phyloP scores from a whole-genome alignment of 2,888 invertebrate species.

The Caenorhabditis sp. region DNA sequence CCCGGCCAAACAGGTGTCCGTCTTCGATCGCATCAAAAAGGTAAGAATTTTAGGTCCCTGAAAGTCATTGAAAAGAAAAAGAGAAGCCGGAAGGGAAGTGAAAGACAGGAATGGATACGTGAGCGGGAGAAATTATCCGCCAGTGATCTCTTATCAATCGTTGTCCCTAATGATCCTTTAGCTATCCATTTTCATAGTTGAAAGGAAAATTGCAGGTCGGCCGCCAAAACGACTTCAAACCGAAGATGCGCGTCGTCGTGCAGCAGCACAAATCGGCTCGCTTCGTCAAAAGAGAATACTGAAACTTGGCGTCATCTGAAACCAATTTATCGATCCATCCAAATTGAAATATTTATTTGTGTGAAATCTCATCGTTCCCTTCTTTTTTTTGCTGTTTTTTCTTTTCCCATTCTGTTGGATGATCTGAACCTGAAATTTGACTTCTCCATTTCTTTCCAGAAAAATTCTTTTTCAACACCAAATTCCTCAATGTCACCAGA shows the following conservation, averaged over 20 bases:
- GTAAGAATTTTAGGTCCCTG: conserved; percentile 5
- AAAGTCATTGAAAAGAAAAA: neutral
- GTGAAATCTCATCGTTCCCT: neutral
- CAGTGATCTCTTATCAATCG: too few relatives aligned
- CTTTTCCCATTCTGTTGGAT: neutral
- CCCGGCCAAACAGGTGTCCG: conserved; percentile 38
- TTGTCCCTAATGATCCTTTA: too few relatives aligned
- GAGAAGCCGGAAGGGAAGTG: too few relatives aligned
- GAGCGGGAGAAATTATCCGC: too few relatives aligned
- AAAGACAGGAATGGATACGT: too few relatives aligned
- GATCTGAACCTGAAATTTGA: neutral
- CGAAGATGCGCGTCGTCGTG: conserved; percentile 22
- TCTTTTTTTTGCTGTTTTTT: neutral
- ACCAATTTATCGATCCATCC: neutral
- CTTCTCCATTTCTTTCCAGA: neutral
- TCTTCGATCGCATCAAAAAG: conserved; percentile 56
- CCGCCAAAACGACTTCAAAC: conserved; percentile 33
- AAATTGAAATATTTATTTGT: neutral
- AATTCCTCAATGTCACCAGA: neutral
- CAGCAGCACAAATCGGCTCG: conserved; percentile 5
- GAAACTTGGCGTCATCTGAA: too few relatives aligned
- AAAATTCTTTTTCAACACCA: too few relatives aligned
- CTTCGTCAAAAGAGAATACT: conserved; percentile 25
- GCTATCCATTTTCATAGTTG: too few relatives aligned
- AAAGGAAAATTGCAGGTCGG: conserved; percentile 31